These are phyloP conservation scores for Cichladusa arquata DNA, from an alignment of 2,113 vertebrate genomes.

Conservation along the genomic window DNA sequence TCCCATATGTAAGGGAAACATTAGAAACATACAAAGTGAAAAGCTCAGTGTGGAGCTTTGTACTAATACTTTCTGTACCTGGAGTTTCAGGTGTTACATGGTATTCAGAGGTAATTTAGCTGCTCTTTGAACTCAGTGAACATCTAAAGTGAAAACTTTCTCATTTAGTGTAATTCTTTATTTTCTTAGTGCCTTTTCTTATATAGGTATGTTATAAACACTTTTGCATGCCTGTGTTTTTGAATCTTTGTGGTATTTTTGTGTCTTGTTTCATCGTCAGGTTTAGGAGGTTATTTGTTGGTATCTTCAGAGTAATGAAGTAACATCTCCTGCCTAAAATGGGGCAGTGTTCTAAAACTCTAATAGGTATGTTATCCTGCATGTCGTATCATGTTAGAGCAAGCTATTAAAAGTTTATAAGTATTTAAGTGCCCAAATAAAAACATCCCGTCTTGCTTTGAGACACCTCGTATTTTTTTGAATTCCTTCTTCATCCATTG, in stretches of 20 bases:
- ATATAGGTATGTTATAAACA: not conserved
- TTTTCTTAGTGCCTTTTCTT: not conserved
- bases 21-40: not conserved
- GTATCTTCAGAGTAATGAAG: not conserved
- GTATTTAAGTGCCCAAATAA: not conserved
- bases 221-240: not conserved
- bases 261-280: not conserved
- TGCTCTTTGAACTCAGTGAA: not conserved
- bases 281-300: not conserved
- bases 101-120: not conserved
- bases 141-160: not conserved
- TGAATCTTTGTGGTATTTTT: not conserved
- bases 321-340: not conserved
- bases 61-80: not conserved
- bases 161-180: not conserved
- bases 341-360: not conserved
- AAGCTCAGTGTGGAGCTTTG: not conserved
- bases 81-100: accelerated
- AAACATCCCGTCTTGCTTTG: not conserved
- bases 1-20: not conserved
- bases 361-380: not conserved
- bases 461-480: not conserved
- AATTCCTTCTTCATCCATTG: not conserved
- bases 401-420: not conserved
- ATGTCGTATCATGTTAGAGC: not conserved